Percentiles rank a stretch among this genome's conserved stretches.
phyloP scores from a whole-genome alignment of 2,113 vertebrate genomes.

The Mormyrus iriodes region DNA sequence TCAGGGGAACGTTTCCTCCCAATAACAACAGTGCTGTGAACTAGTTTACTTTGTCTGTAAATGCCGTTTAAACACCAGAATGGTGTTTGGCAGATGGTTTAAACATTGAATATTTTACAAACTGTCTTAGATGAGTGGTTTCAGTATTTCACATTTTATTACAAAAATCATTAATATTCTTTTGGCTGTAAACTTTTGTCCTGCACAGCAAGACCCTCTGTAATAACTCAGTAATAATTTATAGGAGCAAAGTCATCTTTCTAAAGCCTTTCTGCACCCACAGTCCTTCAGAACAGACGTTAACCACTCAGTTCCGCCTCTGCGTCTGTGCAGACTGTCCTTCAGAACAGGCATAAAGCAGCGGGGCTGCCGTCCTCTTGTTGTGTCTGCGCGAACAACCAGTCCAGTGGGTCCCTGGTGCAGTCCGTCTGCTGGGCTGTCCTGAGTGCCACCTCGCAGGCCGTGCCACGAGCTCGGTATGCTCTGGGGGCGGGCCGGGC shows the following conservation, averaged over 20 bases:
- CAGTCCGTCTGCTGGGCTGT: constrained; percentile 32
- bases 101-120: neutral
- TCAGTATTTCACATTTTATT: constrained; percentile 9
- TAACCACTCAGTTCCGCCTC: constrained; percentile 23
- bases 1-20: neutral
- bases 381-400: constrained; percentile 60
- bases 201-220: constrained; percentile 16
- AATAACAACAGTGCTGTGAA: neutral
- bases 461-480: neutral
- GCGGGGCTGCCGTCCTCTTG: constrained; percentile 26
- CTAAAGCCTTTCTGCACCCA: neutral
- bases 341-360: neutral
- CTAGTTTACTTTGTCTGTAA: neutral
- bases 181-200: constrained; percentile 24
- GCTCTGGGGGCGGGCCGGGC: constrained; percentile 25
- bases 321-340: neutral
- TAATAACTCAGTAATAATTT: constrained; percentile 35
- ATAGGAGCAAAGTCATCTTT: neutral
- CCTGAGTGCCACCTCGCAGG: constrained; percentile 41
- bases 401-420: constrained; percentile 62
- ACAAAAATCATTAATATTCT: neutral
- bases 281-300: constrained; percentile 29
- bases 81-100: neutral
- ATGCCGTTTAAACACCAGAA: neutral
- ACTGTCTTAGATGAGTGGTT: neutral